A percentile compares a stretch with the other conserved stretches of the same genome.
Evolutionary conservation across 2,113 vertebrate genomes (phyloP).

Genomic region (Calypte anna): DNA sequence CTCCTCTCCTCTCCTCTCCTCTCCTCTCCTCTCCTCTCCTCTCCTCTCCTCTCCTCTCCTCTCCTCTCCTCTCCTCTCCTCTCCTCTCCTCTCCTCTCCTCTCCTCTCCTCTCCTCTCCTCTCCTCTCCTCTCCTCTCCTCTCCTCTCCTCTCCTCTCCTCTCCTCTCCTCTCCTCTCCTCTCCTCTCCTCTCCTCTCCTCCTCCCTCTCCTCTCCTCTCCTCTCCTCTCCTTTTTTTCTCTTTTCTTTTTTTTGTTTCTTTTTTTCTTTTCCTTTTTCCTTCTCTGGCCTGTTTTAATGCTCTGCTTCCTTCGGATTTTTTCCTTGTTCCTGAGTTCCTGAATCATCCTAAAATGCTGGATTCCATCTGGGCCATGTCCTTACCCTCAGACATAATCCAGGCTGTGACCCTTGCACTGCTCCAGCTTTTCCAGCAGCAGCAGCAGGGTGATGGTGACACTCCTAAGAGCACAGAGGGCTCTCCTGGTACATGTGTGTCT

Average conservation of each 20-base stretch:
- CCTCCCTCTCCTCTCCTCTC: no score
- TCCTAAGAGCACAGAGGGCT: background rate
- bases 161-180: no score
- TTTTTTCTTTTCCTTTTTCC: background rate
- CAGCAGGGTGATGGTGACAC: background rate
- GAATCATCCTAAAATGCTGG: background rate
- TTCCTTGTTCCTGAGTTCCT: background rate
- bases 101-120: no score
- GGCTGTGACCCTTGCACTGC: background rate
- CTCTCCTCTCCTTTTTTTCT: no score
- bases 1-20: no score
- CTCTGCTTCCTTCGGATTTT: background rate
- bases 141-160: no score
- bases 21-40: no score
- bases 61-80: no score
- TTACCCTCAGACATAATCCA: background rate
- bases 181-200: no score
- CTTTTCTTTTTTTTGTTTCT: background rate
- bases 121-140: no score
- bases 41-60: no score
- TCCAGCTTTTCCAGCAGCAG: background rate
- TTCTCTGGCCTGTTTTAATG: background rate
- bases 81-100: no score
- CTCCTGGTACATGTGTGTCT: background rate
- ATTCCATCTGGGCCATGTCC: background rate